Conservation (phyloP, 2,888 invertebrate species). For the Andrena praecox region DNA sequence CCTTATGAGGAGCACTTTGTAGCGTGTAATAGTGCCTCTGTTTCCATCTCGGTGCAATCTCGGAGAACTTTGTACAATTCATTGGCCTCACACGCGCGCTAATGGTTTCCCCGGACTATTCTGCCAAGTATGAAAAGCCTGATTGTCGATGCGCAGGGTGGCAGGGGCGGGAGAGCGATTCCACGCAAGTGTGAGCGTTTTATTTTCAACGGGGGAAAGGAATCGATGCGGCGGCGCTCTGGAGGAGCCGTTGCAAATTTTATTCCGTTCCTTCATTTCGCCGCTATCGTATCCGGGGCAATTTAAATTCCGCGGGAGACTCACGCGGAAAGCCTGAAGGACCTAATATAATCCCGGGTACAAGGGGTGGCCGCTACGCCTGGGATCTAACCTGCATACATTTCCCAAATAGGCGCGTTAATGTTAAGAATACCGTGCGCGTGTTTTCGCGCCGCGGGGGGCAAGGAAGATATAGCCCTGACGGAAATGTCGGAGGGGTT, state of each 20-base stretch:
- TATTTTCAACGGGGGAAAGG: background rate
- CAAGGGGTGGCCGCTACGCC: constrained; percentile 68
- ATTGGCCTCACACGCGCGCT: background rate
- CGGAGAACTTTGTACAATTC: background rate
- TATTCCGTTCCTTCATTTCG: constrained; percentile 75
- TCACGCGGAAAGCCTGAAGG: constrained; percentile 69
- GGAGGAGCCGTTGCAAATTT: constrained; percentile 54
- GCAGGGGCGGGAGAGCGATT: background rate
- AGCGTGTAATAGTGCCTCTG: background rate
- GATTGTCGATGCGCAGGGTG: background rate
- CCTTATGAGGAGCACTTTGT: background rate
- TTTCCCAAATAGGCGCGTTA: constrained; percentile 77
- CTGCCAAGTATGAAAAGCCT: background rate
- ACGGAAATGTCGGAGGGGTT: constrained; percentile 46
- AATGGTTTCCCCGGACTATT: background rate
- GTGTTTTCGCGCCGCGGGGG: constrained; percentile 48
- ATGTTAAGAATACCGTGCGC: constrained; percentile 72
- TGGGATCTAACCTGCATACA: constrained; percentile 75
- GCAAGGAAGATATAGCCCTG: constrained; percentile 40
- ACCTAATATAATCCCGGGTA: constrained; percentile 78
- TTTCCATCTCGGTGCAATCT: background rate
- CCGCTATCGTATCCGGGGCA: constrained; percentile 75
- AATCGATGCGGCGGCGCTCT: constrained; percentile 20
- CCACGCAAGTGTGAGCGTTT: background rate
- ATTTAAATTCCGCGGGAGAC: constrained; percentile 78